A percentile compares a stretch with the other conserved stretches of the same genome.
Conservation (phyloP, 2,797 vertebrate genomes). For the Mormyrus proboscirostris region DNA sequence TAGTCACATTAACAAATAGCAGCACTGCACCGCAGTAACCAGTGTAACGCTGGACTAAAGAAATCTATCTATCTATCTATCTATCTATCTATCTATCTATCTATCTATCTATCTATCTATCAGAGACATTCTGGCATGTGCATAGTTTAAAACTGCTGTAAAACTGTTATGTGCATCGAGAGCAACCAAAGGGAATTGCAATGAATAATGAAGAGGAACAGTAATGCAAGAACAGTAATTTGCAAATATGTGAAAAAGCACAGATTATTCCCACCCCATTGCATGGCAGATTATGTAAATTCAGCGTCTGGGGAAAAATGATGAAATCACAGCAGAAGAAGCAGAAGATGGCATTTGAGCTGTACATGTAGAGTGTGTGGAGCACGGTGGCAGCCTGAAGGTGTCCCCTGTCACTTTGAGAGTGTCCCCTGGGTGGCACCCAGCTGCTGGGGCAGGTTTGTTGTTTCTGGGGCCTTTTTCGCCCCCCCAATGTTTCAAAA, state of each 20-base stretch:
- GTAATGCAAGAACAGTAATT: not conserved
- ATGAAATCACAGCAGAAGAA: not conserved
- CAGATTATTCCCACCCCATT: not conserved
- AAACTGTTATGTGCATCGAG: not conserved
- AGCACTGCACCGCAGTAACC: not conserved
- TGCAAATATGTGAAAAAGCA: not conserved
- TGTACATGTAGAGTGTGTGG: not conserved
- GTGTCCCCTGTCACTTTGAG: not conserved
- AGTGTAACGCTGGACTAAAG: not conserved
- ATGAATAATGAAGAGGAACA: not conserved
- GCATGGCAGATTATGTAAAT: conserved; percentile 11
- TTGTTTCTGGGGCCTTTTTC: not conserved
- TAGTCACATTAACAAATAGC: not conserved
- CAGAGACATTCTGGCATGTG: not conserved
- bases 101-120: not conserved
- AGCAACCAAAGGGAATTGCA: not conserved
- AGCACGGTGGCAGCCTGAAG: not conserved
- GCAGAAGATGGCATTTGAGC: not conserved
- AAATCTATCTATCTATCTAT: not conserved
- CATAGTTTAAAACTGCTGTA: not conserved
- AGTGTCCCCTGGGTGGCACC: not conserved
- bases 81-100: not conserved
- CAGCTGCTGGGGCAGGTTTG: not conserved
- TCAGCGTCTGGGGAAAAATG: not conserved
- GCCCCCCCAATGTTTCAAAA: not conserved